Evolutionary conservation across 2,888 invertebrate genomes (phyloP).

Genomic region (Drosophila flavopinicola): DNA sequence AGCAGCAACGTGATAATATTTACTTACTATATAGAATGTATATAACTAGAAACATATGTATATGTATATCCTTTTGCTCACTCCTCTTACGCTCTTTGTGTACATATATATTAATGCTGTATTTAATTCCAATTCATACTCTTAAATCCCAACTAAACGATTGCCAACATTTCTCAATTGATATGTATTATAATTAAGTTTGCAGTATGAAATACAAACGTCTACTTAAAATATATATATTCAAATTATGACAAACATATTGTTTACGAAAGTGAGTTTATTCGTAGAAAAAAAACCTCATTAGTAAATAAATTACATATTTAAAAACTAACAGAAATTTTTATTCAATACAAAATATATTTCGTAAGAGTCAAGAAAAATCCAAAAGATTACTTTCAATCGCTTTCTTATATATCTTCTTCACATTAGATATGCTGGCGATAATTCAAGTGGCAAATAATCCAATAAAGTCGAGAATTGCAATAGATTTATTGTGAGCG

Average conservation of each 20-base stretch:
- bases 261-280: conserved; percentile 9
- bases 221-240: conserved; percentile 4
- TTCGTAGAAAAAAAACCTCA: conserved; percentile 12
- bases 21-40: conserved; percentile 19
- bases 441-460: background rate
- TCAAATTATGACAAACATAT: conserved; percentile 1
- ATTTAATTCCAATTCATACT: conserved; percentile 14
- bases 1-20: conserved; percentile 54
- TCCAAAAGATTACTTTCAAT: no score
- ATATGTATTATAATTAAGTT: conserved; percentile 23
- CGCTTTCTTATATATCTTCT: background rate
- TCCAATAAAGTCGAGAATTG: conserved; percentile 10
- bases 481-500: conserved; percentile 32
- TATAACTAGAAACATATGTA: conserved; percentile 2
- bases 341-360: no score
- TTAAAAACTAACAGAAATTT: background rate
- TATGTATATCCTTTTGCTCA: conserved; percentile 14
- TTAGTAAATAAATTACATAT: conserved; percentile 8
- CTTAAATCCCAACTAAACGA: conserved; percentile 6
- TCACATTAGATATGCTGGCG: background rate
- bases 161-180: conserved; percentile 35
- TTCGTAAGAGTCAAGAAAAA: no score
- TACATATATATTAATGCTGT: conserved; percentile 4
- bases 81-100: conserved; percentile 1
- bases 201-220: conserved; percentile 24